phyloP scores from a whole-genome alignment of 2,113 vertebrate genomes.

The Micromys minutus region DNA sequence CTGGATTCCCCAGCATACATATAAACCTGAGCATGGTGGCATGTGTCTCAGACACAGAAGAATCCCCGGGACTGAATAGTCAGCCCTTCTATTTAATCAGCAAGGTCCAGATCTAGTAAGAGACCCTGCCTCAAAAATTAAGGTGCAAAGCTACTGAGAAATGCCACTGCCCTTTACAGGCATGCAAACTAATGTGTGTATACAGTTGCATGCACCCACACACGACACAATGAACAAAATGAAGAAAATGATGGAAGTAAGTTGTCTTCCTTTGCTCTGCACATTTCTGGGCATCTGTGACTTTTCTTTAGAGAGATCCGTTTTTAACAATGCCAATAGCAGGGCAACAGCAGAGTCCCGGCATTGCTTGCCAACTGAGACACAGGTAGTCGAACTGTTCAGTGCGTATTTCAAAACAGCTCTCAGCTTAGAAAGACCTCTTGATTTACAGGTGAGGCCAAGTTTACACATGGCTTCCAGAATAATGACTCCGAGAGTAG shows the following conservation, averaged over 20 bases:
- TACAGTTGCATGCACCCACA: too few species aligned
- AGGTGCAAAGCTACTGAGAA: background rate
- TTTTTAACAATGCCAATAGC: background rate
- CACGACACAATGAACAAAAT: background rate
- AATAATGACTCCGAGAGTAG: background rate
- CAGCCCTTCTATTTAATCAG: background rate
- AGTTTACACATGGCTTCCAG: background rate
- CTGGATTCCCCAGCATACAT: background rate
- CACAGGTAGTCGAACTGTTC: too few species aligned
- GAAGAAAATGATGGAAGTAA: background rate
- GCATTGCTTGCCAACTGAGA: background rate
- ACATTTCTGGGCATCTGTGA: background rate
- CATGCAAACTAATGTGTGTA: background rate
- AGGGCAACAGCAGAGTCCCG: background rate
- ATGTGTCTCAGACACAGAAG: background rate
- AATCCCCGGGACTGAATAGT: too few species aligned
- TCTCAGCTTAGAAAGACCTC: background rate
- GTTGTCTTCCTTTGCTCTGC: background rate
- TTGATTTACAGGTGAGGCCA: background rate
- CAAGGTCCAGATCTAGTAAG: background rate
- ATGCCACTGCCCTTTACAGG: background rate
- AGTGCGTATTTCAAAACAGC: background rate
- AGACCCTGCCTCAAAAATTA: background rate
- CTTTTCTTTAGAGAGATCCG: background rate
- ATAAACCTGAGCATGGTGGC: background rate